Conservation (phyloP, 2,113 vertebrate genomes). For the Mystacornis crossleyi region DNA sequence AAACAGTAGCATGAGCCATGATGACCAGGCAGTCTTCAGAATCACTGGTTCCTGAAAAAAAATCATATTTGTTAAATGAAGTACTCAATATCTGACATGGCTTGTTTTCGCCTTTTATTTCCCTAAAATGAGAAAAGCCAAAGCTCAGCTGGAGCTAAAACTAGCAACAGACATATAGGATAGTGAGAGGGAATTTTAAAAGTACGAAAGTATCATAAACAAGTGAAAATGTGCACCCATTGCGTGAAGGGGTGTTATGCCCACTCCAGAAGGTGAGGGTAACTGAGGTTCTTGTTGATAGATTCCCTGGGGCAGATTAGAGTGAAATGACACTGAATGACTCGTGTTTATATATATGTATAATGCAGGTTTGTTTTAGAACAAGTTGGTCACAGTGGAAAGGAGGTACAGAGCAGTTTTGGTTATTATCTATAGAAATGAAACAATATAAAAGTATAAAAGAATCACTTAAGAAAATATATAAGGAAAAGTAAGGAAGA, state of each 20-base stretch:
- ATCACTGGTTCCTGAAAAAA: constrained; percentile 26
- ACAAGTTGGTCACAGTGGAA: neutral
- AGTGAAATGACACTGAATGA: neutral
- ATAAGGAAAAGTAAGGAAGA: neutral
- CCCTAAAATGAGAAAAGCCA: neutral
- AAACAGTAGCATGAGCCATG: constrained; percentile 22
- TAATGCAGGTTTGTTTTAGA: neutral
- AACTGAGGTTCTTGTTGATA: neutral
- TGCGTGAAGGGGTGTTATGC: fast-evolving
- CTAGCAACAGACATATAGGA: fast-evolving
- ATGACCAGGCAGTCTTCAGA: neutral
- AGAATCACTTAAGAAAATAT: neutral
- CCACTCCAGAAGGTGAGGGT: neutral
- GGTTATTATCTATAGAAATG: neutral
- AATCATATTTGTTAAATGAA: neutral
- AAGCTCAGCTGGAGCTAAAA: neutral
- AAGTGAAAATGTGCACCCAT: neutral
- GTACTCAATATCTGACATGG: neutral
- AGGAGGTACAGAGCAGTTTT: neutral
- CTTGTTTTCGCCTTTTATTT: neutral
- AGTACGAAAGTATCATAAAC: neutral
- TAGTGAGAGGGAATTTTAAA: neutral
- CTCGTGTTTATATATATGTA: neutral
- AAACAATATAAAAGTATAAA: neutral
- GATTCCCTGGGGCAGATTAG: neutral